Evolutionary conservation across 2,888 invertebrate species (phyloP).

Genomic region (Tineola bisselliella): DNA sequence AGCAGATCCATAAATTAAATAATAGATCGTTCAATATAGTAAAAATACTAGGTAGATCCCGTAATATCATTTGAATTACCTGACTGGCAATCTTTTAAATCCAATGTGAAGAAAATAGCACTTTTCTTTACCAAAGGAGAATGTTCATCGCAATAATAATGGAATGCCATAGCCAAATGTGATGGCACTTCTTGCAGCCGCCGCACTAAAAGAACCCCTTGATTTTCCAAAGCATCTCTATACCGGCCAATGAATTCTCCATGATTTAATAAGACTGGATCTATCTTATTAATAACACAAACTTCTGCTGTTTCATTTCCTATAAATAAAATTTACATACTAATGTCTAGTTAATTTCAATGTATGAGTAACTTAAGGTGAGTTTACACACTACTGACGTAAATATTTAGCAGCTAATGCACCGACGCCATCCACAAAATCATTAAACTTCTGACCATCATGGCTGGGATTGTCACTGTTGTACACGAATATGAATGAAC

Average conservation of each 20-base stretch:
- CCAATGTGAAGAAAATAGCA: constrained; percentile 56
- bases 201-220: constrained; percentile 49
- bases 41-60: too few species aligned
- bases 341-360: too few species aligned
- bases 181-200: constrained; percentile 46
- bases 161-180: constrained; percentile 55
- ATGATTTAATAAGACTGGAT: constrained; percentile 34
- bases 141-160: constrained; percentile 61
- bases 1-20: too few species aligned
- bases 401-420: constrained; percentile 42
- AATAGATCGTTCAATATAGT: too few species aligned
- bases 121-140: constrained; percentile 50
- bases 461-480: constrained; percentile 34
- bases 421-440: constrained; percentile 42
- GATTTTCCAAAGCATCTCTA: constrained; percentile 31
- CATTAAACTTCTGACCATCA: constrained; percentile 30
- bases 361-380: too few species aligned
- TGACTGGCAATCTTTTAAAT: constrained; percentile 22
- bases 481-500: constrained; percentile 53
- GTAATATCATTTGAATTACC: neutral
- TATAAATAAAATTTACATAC: constrained; percentile 26
- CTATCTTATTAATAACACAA: constrained; percentile 32
- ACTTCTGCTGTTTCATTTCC: constrained; percentile 37
- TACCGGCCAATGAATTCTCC: constrained; percentile 43
- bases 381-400: too few species aligned